Evolutionary conservation across 2,113 vertebrate species (phyloP), one percentile per base, ranked within the genome.

Genomic region (Gobio gobio): DNA sequence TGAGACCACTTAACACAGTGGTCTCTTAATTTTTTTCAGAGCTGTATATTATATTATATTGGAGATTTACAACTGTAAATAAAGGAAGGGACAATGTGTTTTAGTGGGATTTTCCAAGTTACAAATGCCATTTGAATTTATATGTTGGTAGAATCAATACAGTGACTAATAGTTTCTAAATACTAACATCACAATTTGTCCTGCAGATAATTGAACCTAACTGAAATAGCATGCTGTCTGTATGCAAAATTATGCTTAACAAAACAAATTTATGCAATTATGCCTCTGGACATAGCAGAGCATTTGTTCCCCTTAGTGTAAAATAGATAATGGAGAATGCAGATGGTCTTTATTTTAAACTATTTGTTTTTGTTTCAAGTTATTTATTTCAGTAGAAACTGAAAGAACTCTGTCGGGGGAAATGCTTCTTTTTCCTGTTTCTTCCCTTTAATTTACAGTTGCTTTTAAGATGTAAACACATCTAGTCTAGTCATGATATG

Each of bases 151-250:
- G 36, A 22, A 58, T 63, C 33, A 45, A 63, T 14, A 24, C 2
- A 63, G 8, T 45, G 40, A 63, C 58, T 63, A 61, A 63, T n/a
- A 79, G 22, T 78, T 79, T 79, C 58, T 58, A 59, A 78, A 78
- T 20, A 78, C 54, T 40, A 7, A 20, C 51, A 36, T 58, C 68
- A 45, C 40, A 72, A 3, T n/a, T 12, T n/a, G 13, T 78, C 3
- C 49, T 36, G 74, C 16, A 36, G 26, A 16, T 10, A 16, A 70
- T 10, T 40, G 3, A 70, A 5, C 36, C 26, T 54, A 33, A 56
- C 26, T 29, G 74, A 77, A 58, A 77, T 40, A 29, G 51, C 9
- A 40, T 33, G 16, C 8, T 58, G 10, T 20, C 16, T 40, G 22
- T 33, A 45, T 45, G 58, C 20, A 43, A 78, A 59, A 40, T 40